These are phyloP conservation scores for Pempheris klunzingeri DNA, from an alignment of 2,797 vertebrate species.

Conservation along the genomic window DNA sequence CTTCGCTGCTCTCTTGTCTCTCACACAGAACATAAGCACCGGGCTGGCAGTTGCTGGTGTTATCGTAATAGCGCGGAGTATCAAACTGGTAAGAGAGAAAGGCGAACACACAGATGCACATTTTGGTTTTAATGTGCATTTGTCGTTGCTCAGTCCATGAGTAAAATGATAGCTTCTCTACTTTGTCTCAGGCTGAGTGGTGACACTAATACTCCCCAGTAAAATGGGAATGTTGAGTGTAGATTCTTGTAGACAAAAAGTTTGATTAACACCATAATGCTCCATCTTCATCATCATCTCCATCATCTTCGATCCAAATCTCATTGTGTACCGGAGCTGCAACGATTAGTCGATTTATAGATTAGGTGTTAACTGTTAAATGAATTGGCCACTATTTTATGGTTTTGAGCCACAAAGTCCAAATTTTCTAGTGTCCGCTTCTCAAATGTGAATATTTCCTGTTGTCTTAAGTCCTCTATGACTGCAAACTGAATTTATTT, in stretches of 20 bases:
- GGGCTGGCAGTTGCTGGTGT: constrained; percentile 82
- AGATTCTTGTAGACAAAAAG: background rate
- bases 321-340: no score
- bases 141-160: background rate
- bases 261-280: background rate
- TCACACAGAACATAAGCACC: constrained; percentile 83
- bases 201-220: background rate
- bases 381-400: no score
- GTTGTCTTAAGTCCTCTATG: no score
- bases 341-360: no score
- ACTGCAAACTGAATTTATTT: no score
- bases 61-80: constrained; percentile 82
- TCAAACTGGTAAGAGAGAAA: constrained; percentile 82
- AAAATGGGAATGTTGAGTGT: background rate
- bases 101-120: background rate
- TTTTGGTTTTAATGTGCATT: background rate
- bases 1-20: constrained; percentile 39
- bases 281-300: background rate
- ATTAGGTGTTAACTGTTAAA: no score
- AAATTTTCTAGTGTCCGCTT: no score
- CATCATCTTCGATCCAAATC: background rate
- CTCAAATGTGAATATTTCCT: no score
- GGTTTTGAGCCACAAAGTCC: no score
- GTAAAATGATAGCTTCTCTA: background rate
- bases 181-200: background rate